phyloP scores from a whole-genome alignment of 2,888 invertebrate species.

The Drosophila anomelani region DNA sequence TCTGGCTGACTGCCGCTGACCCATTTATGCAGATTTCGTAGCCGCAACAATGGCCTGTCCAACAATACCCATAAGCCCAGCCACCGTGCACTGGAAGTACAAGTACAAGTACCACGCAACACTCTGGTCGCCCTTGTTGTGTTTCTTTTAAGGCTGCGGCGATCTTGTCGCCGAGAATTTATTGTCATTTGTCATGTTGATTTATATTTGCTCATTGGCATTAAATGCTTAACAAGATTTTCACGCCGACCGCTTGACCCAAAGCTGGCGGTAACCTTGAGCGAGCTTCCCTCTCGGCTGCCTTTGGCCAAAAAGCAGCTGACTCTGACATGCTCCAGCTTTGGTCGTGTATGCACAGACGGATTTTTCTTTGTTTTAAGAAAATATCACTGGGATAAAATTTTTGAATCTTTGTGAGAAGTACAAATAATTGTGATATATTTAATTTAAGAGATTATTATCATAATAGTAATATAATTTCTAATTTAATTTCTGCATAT shows the following conservation, averaged over 20 bases:
- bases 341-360: neutral
- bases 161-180: conserved; percentile 66
- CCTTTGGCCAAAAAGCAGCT: conserved; percentile 18
- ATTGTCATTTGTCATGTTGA: conserved; percentile 77
- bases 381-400: neutral
- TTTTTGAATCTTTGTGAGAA: too few relatives aligned
- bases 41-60: conserved; percentile 68
- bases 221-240: conserved; percentile 76
- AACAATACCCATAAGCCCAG: conserved; percentile 23
- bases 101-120: conserved; percentile 58
- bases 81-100: conserved; percentile 54
- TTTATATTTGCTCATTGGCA: conserved; percentile 78
- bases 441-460: too few relatives aligned
- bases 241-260: conserved; percentile 73
- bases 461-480: too few relatives aligned
- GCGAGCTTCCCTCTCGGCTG: conserved; percentile 21
- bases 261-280: conserved; percentile 69
- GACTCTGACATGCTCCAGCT: conserved; percentile 21
- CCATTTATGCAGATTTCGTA: conserved; percentile 77
- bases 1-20: conserved; percentile 48
- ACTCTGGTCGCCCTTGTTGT: conserved; percentile 17
- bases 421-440: too few relatives aligned
- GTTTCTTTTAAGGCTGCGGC: conserved; percentile 49
- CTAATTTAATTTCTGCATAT: too few relatives aligned
- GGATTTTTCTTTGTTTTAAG: conserved; percentile 12